Evolutionary conservation across 2,113 vertebrate species (phyloP), one percentile per base, ranked within the genome.

Genomic region (Caracal caracal): DNA sequence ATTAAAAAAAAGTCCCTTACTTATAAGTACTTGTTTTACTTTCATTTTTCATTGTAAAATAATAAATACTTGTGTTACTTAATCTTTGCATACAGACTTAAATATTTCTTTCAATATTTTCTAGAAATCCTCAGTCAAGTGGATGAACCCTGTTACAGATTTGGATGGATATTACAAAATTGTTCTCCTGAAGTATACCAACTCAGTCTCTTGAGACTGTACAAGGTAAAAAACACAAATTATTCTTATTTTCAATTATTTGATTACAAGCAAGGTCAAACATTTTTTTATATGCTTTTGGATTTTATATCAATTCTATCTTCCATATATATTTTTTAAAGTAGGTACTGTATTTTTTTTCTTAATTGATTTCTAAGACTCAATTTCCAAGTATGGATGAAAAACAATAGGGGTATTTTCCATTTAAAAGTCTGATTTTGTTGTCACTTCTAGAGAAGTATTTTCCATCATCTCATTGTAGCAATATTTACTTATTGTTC

Each of bases 1-100:
- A 51, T n/a, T 49, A 56, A 56, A 56, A 20, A 49, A 47, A 28
- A 65, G 33, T 10, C 20, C 53, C 65, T 43, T 83, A 78, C 51
- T 37, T 47, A 40, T 40, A 13, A 30, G 10, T 17, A 73, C 7
- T 66, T 83, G 17, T 66, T 6, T 63, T 59, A 47, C 26, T 73
- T 92, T n/a, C 17, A 81, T 92, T 82, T 94, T 95, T 83, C 30
- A 59, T 7, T 35, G 4, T 40, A 92, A 92, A 87, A 78, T 75
- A 96, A 92, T 66, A 71, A 56, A 56, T 73, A 37, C 53, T 20
- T 70, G 51, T 75, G 51, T 15, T 76, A 92, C 19, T 95, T 65
- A 70, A 15, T 81, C 37, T 51, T 92, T 78, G 16, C 15, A 61
- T 17, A 90, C 20, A 56, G 33, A 86, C 22, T 78, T 87, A 75